Evolutionary conservation across 2,888 invertebrate genomes (phyloP).

Genomic region (Notodonta ziczac): DNA sequence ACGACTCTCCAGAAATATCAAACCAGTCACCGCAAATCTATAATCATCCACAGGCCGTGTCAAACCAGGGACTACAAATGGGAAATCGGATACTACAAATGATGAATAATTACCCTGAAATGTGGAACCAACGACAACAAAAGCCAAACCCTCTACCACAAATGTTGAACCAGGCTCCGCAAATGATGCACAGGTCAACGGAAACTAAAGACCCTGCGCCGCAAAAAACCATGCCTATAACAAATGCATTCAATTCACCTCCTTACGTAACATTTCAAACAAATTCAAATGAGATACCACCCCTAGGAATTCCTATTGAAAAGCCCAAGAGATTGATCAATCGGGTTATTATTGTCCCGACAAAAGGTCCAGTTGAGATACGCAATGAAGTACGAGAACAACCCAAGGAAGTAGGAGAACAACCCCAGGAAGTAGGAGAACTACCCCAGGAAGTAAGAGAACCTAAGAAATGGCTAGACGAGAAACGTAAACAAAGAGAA

Average conservation of each 20-base stretch:
- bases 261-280: constrained; percentile 62
- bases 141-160: not conserved
- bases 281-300: constrained; percentile 63
- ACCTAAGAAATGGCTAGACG: constrained; percentile 15
- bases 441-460: not conserved
- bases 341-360: constrained; percentile 63
- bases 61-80: not conserved
- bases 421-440: not conserved
- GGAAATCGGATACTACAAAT: not conserved
- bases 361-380: constrained; percentile 29
- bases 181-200: not conserved
- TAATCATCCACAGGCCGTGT: not conserved
- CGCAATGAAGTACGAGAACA: constrained; percentile 12
- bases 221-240: not conserved
- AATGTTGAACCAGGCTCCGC: not conserved
- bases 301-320: constrained; percentile 57
- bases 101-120: not conserved
- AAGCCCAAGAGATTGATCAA: constrained; percentile 53
- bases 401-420: constrained; percentile 11
- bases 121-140: not conserved
- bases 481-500: constrained; percentile 12
- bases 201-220: not conserved
- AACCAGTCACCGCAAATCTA: not conserved
- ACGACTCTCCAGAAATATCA: not conserved
- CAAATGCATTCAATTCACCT: not conserved